Evolutionary conservation across 2,888 invertebrate genomes (phyloP), one percentile per base, ranked within the genome.

Genomic region (Buathra laborator): DNA sequence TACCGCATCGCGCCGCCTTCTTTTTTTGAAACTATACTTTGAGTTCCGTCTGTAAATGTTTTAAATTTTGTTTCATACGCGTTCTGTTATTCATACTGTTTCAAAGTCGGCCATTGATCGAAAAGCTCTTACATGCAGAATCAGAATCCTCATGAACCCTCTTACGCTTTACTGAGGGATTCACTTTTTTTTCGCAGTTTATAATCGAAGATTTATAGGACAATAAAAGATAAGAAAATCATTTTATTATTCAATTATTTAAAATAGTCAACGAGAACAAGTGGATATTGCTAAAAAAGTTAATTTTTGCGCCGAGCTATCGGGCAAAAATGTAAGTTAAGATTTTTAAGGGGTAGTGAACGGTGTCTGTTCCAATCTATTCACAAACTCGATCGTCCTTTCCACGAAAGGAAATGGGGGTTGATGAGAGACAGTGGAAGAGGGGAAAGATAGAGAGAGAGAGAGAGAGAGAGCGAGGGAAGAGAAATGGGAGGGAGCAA

Each of bases 381-480:
- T 59, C 59, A 14, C 37, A 59, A 24, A 24, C 14, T 14, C 14
- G 59, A 29, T 14, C 59, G 59, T 59, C 59, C 29, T 32, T 59
- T 32, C 24, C 66, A 44, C 66, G 66, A 19, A 43, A 5, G 44
- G 66, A 66, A 43, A 46, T 2, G 44, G 66, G 44, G 14, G 68
- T 59, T 14, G 59, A 59, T 10, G 66, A n/a, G 43, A 4, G 7
- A 0, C 64, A 32, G 82, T 78, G 67, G 64, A 70, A 62, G 62
- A 75, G 43, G 64, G 79, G 72, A 81, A 56, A 75, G 24, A 19
- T n/a, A 24, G 64, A 56, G 83, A 48, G 80, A 16, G 71, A 44
- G 71, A 72, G 81, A 68, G 74, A 53, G 71, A 66, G 85, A 68
- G 70, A 62, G 81, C 80, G 74, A 86, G 83, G 64, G 85, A 62